Base-by-base conservation (phyloP, 2,888 invertebrate species). In the Chloroclysta siterata region DNA sequence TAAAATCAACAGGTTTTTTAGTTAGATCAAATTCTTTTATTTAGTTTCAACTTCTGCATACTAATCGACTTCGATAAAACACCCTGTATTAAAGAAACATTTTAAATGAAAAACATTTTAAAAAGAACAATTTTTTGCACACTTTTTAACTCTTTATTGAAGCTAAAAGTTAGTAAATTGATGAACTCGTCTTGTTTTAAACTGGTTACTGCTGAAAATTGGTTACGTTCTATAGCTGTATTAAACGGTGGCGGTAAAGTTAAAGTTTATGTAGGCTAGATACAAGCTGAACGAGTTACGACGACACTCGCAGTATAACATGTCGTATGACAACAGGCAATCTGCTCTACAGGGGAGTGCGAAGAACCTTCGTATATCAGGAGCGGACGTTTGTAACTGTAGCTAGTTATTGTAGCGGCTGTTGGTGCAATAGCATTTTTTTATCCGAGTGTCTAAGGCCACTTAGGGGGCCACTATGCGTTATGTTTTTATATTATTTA, bases 291-390 rank as follows among this genome's bases (percentile, higher is more conserved):
- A 28, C 46, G 33, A 55, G 54, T 61, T 55, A 55, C 51, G 54
- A 54, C 44, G 14, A 50, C 42, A 60, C 42, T 41, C 28, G 55
- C 51, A 42, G 11, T 61, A 60, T 53, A 54, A 51, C 55, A 54
- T 22, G 51, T 55, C 61, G 36, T 61, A 51, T 51, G 61, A 61
- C 54, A 61, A 51, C 53, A 44, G 28, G 28, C 61, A 55, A 61
- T 61, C 46, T 60, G 60, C 22, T 61, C 55, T 50, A 50, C 17
- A 22, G 36, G 46, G 46, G 15, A 17, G 36, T 11, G 3, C 15
- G 46, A 17, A 46, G n/a, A 5, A 44, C 46, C 46, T 11, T 5
- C 5, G 8, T 17, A 46, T 46, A 17, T 33, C 5, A 33, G 33
- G 6, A 22, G 22, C 22, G 22, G 22, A 22, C 22, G 22, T 22